Conservation (phyloP, 2,797 vertebrate genomes). For the Poeciliopsis gracilis region DNA sequence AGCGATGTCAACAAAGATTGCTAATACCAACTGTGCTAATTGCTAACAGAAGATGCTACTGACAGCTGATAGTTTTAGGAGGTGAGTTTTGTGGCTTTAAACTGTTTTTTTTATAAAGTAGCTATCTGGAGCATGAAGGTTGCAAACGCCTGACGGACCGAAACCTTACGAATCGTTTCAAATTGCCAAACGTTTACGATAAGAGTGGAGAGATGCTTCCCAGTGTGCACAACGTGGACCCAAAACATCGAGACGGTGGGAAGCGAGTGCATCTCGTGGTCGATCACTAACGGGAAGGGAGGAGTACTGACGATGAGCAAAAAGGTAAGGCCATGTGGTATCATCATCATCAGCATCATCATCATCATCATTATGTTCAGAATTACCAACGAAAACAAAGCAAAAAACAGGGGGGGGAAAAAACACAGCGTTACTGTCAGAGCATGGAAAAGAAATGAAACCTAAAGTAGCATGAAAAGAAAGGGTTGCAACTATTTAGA, state of each 20-base stretch:
- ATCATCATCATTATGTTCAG: constrained; percentile 46
- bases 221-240: constrained; percentile 33
- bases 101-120: neutral
- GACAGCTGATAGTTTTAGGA: neutral
- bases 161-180: neutral
- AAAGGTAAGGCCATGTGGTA: constrained; percentile 75
- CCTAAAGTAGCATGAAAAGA: constrained; percentile 5
- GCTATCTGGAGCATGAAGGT: neutral
- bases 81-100: neutral
- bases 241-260: constrained; percentile 28
- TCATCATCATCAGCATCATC: constrained; percentile 70
- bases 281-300: constrained; percentile 58
- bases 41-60: neutral
- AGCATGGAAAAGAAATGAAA: constrained; percentile 5
- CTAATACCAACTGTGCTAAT: neutral
- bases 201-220: constrained; percentile 60
- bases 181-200: neutral
- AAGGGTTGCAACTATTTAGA: neutral
- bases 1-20: neutral
- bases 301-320: constrained; percentile 53
- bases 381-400: constrained; percentile 18
- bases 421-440: neutral
- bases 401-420: neutral
- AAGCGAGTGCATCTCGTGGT: constrained; percentile 63
- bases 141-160: neutral